Evolutionary conservation across 2,888 invertebrate species (phyloP).

Genomic region (Cerceris rybyensis): DNA sequence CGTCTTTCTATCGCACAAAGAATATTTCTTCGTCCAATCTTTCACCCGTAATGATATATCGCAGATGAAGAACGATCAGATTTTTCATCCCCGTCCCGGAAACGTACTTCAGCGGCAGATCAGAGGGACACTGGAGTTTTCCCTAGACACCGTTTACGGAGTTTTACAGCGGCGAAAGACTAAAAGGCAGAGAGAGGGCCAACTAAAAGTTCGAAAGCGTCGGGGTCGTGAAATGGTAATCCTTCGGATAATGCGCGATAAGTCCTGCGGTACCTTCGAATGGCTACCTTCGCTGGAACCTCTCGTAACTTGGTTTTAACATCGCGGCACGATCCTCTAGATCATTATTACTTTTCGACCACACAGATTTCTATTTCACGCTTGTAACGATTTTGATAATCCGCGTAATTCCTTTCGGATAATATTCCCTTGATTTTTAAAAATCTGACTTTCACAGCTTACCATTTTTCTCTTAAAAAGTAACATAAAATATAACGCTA

Average conservation of each 20-base stretch:
- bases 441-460: no score
- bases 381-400: no score
- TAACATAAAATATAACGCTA: no score
- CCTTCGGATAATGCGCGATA: constrained; percentile 75
- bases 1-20: no score
- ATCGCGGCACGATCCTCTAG: neutral
- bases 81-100: constrained; percentile 11
- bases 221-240: constrained; percentile 68
- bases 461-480: no score
- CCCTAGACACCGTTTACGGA: constrained; percentile 53
- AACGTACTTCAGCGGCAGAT: constrained; percentile 6
- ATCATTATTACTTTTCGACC: neutral
- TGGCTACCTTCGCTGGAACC: constrained; percentile 53
- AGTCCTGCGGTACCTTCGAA: constrained; percentile 57
- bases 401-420: no score
- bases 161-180: constrained; percentile 54
- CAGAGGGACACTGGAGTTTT: constrained; percentile 43
- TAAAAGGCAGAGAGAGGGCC: constrained; percentile 32
- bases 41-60: no score
- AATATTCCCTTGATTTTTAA: no score
- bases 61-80: neutral
- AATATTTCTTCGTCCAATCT: no score
- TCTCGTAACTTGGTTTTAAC: constrained; percentile 59
- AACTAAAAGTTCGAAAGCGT: constrained; percentile 57
- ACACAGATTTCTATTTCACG: no score